Conservation (phyloP, 1,140 invertebrate species). For the Galleria mellonella region DNA sequence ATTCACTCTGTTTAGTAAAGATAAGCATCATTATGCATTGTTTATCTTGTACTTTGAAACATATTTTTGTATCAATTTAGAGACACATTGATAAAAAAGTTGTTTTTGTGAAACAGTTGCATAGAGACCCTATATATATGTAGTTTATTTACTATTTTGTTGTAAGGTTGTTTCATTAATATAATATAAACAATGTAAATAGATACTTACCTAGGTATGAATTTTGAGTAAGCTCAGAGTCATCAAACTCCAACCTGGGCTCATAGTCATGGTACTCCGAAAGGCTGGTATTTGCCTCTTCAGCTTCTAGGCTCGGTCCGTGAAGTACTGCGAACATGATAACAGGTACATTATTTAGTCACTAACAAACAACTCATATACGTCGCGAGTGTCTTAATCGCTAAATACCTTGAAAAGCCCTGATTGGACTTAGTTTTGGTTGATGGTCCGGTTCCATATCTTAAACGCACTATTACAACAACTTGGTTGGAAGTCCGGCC, state of each 20-base stretch:
- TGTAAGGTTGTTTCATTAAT: no score
- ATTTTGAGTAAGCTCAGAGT: conserved; percentile 87
- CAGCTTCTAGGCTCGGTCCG: conserved; percentile 57
- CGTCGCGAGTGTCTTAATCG: not conserved
- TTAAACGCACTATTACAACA: conserved; percentile 2
- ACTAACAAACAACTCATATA: not conserved
- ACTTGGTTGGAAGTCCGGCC: conserved; percentile 8
- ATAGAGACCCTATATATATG: no score
- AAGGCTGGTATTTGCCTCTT: conserved; percentile 90
- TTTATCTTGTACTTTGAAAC: no score
- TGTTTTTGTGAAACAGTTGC: no score
- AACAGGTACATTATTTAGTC: conserved; percentile 1
- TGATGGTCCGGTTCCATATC: conserved; percentile 56
- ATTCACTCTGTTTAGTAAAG: no score
- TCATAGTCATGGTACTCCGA: conserved; percentile 95
- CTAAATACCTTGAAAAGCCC: conserved; percentile 53
- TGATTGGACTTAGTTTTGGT: conserved; percentile 47
- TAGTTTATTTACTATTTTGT: no score
- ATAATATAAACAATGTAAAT: not conserved
- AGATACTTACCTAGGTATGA: conserved; percentile 48
- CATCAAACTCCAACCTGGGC: conserved; percentile 96
- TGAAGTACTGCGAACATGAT: conserved; percentile 39
- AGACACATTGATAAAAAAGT: no score
- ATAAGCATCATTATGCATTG: no score
- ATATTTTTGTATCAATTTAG: no score